Evolutionary conservation across 2,888 invertebrate species (phyloP).

Genomic region (Sclerodermus sp.): DNA sequence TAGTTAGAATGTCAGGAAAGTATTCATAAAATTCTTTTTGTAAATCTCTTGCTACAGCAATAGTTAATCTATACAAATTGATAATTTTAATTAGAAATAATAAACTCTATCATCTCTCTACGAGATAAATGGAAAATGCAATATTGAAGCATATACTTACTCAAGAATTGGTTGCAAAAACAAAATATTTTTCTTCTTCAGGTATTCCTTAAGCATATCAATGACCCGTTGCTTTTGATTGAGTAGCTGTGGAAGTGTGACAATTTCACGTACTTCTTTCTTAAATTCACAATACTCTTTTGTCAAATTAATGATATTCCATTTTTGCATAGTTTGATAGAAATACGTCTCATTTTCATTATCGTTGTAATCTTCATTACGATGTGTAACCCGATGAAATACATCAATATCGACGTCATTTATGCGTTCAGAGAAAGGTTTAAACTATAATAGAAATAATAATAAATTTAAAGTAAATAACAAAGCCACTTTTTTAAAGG

Average conservation of each 20-base stretch:
- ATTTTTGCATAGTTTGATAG: slow-evolving; percentile 80
- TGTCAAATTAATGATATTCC: slow-evolving; percentile 85
- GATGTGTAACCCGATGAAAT: slow-evolving; percentile 80
- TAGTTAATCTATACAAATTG: slow-evolving; percentile 68
- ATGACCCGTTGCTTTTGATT: slow-evolving; percentile 78
- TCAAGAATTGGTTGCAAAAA: slow-evolving; percentile 82
- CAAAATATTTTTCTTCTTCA: slow-evolving; percentile 71
- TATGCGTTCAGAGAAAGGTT: slow-evolving; percentile 85
- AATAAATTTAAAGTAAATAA: background rate
- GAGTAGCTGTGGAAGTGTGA: slow-evolving; percentile 83
- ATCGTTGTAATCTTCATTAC: slow-evolving; percentile 68
- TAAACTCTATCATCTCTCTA: slow-evolving; percentile 6
- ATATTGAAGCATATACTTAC: slow-evolving; percentile 62
- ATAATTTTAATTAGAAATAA: slow-evolving; percentile 19
- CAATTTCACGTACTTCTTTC: slow-evolving; percentile 72
- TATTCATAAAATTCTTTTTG: slow-evolving; percentile 87
- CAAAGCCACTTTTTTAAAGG: background rate
- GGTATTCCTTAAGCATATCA: slow-evolving; percentile 71
- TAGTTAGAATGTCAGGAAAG: slow-evolving; percentile 75
- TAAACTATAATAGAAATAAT: slow-evolving; percentile 66
- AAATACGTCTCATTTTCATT: slow-evolving; percentile 79
- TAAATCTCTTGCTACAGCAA: slow-evolving; percentile 84
- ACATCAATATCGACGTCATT: slow-evolving; percentile 85
- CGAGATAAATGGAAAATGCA: slow-evolving; percentile 1
- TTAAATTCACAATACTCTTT: slow-evolving; percentile 78